These are phyloP conservation scores for Progne subis DNA, from an alignment of 2,113 vertebrate genomes.

Conservation along the genomic window DNA sequence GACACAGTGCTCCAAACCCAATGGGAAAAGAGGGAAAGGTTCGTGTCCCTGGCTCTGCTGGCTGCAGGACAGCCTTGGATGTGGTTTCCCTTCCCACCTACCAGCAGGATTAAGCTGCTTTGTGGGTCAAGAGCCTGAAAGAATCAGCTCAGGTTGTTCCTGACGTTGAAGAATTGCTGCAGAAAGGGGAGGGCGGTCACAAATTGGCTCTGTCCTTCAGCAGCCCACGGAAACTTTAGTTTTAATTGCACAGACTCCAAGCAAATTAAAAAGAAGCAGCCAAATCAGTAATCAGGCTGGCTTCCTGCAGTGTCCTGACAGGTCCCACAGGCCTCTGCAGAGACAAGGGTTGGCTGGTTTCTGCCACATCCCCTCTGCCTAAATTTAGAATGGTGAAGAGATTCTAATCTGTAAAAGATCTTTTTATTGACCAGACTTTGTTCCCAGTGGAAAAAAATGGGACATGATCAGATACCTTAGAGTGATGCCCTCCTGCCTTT, in stretches of 20 bases:
- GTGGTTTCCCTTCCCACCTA: background rate
- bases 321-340: constrained; percentile 1
- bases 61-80: background rate
- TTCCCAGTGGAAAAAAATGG: background rate
- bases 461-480: background rate
- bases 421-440: background rate
- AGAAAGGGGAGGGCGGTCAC: background rate
- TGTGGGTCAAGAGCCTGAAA: background rate
- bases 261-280: constrained; percentile 52
- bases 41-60: background rate
- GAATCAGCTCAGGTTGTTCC: background rate
- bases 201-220: constrained; percentile 21
- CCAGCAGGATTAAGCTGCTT: background rate
- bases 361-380: background rate
- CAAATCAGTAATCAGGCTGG: background rate
- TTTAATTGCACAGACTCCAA: constrained; percentile 52
- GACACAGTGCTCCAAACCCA: background rate
- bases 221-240: background rate
- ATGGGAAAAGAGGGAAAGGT: background rate
- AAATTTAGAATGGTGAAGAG: background rate
- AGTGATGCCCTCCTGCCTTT: background rate
- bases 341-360: background rate
- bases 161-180: constrained; percentile 57
- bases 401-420: background rate
- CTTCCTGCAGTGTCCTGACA: constrained; percentile 12